Conservation (phyloP, 2,113 vertebrate genomes). For the Prionailurus viverrinus region DNA sequence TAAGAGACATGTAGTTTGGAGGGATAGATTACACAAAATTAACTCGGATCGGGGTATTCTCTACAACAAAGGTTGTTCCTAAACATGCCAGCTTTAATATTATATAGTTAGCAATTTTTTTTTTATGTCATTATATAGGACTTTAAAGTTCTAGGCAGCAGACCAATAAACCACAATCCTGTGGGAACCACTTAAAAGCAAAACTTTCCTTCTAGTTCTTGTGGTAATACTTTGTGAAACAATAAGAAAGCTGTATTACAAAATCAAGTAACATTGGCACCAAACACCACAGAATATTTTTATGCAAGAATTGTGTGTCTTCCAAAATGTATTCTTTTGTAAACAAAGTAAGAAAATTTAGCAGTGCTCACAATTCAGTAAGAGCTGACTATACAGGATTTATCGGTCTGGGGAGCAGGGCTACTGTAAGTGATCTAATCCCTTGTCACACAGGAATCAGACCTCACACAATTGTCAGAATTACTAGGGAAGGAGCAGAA, state of each 20-base stretch:
- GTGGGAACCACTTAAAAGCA: constrained; percentile 70
- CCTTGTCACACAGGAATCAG: neutral
- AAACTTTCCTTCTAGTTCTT: constrained; percentile 30
- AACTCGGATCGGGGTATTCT: constrained; percentile 26
- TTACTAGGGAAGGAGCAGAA: neutral
- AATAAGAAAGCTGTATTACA: constrained; percentile 43
- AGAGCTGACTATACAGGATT: neutral
- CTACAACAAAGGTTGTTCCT: neutral
- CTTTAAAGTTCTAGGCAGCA: constrained; percentile 62
- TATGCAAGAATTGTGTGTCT: neutral
- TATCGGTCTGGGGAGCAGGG: neutral
- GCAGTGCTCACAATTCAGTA: neutral
- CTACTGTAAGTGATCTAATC: neutral
- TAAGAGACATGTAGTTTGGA: neutral
- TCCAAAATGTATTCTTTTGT: neutral
- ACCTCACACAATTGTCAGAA: neutral
- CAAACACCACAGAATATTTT: constrained; percentile 34
- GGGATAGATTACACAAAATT: neutral
- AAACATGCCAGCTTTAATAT: constrained; percentile 40
- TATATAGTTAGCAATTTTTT: constrained; percentile 12
- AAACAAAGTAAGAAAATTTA: constrained; percentile 3
- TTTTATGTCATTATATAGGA: constrained; percentile 23
- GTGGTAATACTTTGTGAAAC: constrained; percentile 21
- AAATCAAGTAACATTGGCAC: constrained; percentile 34
- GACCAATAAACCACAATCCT: constrained; percentile 20